These are phyloP conservation scores for Oxycera nigricornis DNA, from an alignment of 2,888 invertebrate species.

Conservation along the genomic window DNA sequence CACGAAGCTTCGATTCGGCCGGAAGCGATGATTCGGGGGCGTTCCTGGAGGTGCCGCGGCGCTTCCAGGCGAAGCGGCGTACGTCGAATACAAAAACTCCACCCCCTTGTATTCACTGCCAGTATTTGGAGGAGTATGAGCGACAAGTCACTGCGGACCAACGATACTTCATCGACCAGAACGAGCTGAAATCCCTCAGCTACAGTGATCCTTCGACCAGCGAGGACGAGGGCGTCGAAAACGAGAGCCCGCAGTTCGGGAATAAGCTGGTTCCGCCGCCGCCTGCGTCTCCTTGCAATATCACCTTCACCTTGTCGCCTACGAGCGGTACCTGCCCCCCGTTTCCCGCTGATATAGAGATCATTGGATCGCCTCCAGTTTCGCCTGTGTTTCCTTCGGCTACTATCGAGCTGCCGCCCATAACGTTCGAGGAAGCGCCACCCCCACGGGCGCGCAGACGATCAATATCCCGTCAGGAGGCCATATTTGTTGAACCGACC, in stretches of 20 bases:
- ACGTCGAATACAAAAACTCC: slow-evolving; percentile 71
- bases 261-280: slow-evolving; percentile 62
- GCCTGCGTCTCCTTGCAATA: slow-evolving; percentile 65
- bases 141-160: slow-evolving; percentile 64
- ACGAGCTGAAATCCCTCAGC: slow-evolving; percentile 61
- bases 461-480: slow-evolving; percentile 83
- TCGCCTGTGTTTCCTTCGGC: slow-evolving; percentile 63
- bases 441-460: slow-evolving; percentile 68
- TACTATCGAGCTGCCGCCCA: slow-evolving; percentile 68
- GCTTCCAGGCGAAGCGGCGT: slow-evolving; percentile 69
- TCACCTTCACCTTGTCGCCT: slow-evolving; percentile 71
- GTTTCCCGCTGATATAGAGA: slow-evolving; percentile 57
- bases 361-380: slow-evolving; percentile 57
- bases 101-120: slow-evolving; percentile 79
- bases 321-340: slow-evolving; percentile 62
- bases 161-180: slow-evolving; percentile 57
- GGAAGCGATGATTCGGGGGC: slow-evolving; percentile 72
- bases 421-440: slow-evolving; percentile 59
- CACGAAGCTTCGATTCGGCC: slow-evolving; percentile 82
- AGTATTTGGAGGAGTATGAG: slow-evolving; percentile 77
- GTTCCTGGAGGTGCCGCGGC: slow-evolving; percentile 68
- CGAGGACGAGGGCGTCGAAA: slow-evolving; percentile 62
- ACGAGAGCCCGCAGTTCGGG: slow-evolving; percentile 58
- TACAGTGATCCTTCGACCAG: slow-evolving; percentile 65
- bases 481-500: slow-evolving; percentile 78